Evolutionary conservation across 2,888 invertebrate species (phyloP).

Genomic region (Spodoptera littoralis): DNA sequence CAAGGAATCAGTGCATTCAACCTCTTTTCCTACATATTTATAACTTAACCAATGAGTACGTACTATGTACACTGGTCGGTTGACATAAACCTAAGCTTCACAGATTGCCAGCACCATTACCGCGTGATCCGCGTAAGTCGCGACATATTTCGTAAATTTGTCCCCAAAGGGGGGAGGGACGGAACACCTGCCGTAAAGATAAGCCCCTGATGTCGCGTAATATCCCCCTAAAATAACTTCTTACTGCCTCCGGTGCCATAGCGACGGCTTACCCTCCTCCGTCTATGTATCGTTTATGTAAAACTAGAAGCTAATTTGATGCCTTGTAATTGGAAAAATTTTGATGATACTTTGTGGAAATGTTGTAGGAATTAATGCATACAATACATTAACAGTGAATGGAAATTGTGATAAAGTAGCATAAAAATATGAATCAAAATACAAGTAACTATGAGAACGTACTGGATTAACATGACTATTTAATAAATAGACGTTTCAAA

Average conservation of each 20-base stretch:
- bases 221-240: slow-evolving; percentile 88
- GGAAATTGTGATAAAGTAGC: too few species aligned
- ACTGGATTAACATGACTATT: too few species aligned
- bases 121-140: slow-evolving; percentile 84
- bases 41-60: slow-evolving; percentile 28
- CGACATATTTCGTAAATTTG: slow-evolving; percentile 87
- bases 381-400: not conserved
- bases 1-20: not conserved
- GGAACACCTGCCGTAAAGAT: slow-evolving; percentile 89
- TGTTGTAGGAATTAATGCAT: not conserved
- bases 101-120: slow-evolving; percentile 64
- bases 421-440: too few species aligned
- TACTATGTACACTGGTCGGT: slow-evolving; percentile 33
- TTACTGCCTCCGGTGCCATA: slow-evolving; percentile 87
- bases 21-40: slow-evolving; percentile 5
- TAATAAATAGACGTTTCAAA: too few species aligned
- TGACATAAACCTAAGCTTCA: slow-evolving; percentile 54
- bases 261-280: slow-evolving; percentile 75
- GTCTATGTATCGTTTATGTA: slow-evolving; percentile 69
- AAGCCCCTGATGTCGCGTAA: slow-evolving; percentile 86
- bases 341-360: not conserved
- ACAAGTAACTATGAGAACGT: too few species aligned
- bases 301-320: slow-evolving; percentile 57
- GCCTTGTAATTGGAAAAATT: slow-evolving; percentile 13
- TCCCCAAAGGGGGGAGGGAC: slow-evolving; percentile 71